phyloP scores from a whole-genome alignment of 2,888 invertebrate genomes.

The Nomada hirtipes region DNA sequence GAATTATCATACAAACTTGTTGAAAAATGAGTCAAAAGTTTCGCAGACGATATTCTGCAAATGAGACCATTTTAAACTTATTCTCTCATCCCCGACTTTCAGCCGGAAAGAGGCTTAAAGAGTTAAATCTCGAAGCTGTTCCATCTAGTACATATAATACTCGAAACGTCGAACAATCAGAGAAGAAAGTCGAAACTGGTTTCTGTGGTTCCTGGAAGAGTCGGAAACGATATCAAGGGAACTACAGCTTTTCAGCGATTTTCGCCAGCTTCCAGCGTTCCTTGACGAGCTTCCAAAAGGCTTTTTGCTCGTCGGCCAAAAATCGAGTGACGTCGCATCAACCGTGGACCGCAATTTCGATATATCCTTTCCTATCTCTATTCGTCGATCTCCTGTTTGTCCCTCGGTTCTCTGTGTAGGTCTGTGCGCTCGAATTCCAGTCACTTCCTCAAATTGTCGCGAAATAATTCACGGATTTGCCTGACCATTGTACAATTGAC shows the following conservation, averaged over 20 bases:
- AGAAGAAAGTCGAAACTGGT: not conserved
- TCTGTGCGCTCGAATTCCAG: not conserved
- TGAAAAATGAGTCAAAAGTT: not conserved
- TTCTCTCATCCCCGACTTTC: not conserved
- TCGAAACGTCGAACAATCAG: not conserved
- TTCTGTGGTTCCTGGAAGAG: not conserved
- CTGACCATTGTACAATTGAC: too few species aligned
- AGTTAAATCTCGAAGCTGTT: not conserved
- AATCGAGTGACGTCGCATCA: slow-evolving; percentile 20
- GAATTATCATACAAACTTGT: not conserved
- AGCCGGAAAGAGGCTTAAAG: not conserved
- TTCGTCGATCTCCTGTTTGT: slow-evolving; percentile 18
- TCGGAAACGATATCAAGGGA: not conserved
- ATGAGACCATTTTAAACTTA: not conserved
- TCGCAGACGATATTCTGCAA: not conserved
- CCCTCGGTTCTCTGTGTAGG: slow-evolving; percentile 14
- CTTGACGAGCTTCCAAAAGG: slow-evolving; percentile 10
- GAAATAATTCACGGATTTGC: too few species aligned
- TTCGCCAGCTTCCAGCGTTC: not conserved
- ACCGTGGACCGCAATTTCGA: slow-evolving; percentile 26
- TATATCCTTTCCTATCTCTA: slow-evolving; percentile 6
- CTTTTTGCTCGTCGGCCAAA: slow-evolving; percentile 4
- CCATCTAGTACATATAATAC: too few species aligned
- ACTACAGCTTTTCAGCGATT: not conserved
- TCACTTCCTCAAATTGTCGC: not conserved